Percentiles rank a stretch among this genome's conserved stretches.
Evolutionary conservation across 2,888 invertebrate species (phyloP).

Genomic region (Schizaphis graminum): DNA sequence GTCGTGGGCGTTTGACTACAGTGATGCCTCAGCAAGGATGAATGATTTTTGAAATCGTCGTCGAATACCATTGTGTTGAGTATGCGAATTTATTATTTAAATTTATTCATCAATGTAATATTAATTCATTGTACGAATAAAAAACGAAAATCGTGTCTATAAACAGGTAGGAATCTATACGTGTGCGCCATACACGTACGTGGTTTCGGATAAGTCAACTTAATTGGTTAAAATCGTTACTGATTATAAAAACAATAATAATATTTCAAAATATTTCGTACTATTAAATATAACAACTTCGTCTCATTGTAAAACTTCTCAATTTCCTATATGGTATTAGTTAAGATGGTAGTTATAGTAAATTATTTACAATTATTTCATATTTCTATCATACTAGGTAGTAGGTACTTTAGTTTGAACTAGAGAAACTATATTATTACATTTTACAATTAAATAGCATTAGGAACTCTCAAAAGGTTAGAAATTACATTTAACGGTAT

Average conservation of each 20-base stretch:
- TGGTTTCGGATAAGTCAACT: neutral
- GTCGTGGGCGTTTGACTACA: constrained; percentile 30
- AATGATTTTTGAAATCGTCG: constrained; percentile 44
- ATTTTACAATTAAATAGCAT: neutral
- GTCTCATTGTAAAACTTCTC: neutral
- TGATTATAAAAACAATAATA: neutral
- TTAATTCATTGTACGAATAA: constrained; percentile 35
- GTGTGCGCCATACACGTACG: neutral
- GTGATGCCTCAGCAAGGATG: constrained; percentile 14
- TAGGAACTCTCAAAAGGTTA: neutral
- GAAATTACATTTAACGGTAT: neutral
- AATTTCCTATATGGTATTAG: neutral
- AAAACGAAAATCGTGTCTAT: constrained; percentile 47
- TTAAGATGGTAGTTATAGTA: neutral
- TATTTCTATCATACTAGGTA: neutral
- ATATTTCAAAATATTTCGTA: neutral
- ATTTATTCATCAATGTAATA: constrained; percentile 45
- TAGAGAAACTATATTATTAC: neutral
- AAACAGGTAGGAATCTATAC: neutral
- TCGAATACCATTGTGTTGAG: constrained; percentile 29
- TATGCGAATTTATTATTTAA: constrained; percentile 55
- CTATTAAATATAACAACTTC: neutral
- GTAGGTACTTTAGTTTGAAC: neutral
- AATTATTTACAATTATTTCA: neutral
- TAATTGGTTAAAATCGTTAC: neutral